Base-by-base conservation (phyloP, 2,113 vertebrate species). In the Laterallus jamaicensis region DNA sequence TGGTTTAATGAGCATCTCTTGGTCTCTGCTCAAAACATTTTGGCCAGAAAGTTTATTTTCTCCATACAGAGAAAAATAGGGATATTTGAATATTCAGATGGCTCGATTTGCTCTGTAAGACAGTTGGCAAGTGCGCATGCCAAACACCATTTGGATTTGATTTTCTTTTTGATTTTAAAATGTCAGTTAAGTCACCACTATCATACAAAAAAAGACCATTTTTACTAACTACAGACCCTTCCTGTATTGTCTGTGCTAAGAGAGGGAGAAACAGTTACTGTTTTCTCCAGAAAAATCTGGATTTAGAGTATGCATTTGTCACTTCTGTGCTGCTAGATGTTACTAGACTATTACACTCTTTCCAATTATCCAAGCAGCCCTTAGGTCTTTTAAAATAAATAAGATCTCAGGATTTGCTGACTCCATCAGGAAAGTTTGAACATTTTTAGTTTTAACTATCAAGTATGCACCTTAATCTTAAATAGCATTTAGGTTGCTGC, bases 281-380 rank as follows among this genome's bases (percentile, higher is more conserved):
- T 93, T 97, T 96, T 68, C 62, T 83, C 93, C 26, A 88, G 88
- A 85, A 86, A 47, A 74, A 83, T 95, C 75, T 84, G 54, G 17
- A 88, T 83, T 96, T 97, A 91, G 70, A 52, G 39, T 40, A 56
- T 85, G 15, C n/a, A 82, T 95, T 82, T 95, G 24, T 74, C 82
- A 83, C 62, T 94, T 93, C 87, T 88, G 84, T 13, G 5, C 82
- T 92, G 89, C 58, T 94, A 93, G 47, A 92, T 95, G 28, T 54
- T 88, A 66, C 63, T 52, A 81, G 67, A 81, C 85, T 87, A 68
- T 42, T 90, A 55, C 63, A 74, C 87, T 76, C 77, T 95, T 97
- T 93, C 81, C 93, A 96, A 95, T 96, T 98, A 97, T 75, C 91
- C 37, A 10, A 93, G 68, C 15, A 96, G 75, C 96, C 92, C 90